Base-by-base conservation (phyloP, 2,888 invertebrate species). In the Proisotoma minuta region DNA sequence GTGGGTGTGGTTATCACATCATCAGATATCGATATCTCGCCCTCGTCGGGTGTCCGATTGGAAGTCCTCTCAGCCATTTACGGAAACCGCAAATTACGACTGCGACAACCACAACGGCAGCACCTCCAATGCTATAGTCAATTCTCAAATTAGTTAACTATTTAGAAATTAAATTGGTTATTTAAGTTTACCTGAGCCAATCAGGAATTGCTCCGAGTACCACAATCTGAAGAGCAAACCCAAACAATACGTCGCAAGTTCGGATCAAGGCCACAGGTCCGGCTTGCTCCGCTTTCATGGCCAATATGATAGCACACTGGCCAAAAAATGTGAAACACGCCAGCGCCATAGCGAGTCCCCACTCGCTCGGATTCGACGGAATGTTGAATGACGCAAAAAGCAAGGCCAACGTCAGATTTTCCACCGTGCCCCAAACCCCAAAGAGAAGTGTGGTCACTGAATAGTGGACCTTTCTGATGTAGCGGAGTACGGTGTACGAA, bases 351-450 rank as follows among this genome's bases (percentile, higher is more conserved):
- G 64, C 67, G 4, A 69, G 54, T 20, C 22, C 23, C 64, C 63
- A 65, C 34, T 71, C 67, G 2, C 57, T 43, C 40, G 29, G 3
- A 8, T 54, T 54, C 15, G 50, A n/a, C 1, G 71, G 71, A 3
- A 62, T 47, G 22, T 54, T 64, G 10, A 69, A 51, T 3, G 58
- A 59, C 27, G 65, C 61, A 27, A 68, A 58, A 12, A 60, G 47
- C 2, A 69, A 5, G 10, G 66, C 59, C 10, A 67, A 39, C 26
- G 63, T 22, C 2, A 66, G n/a, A 23, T 60, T 68, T 49, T 71
- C 68, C n/a, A 68, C 22, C 1, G 66, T 60, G 10, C 71, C 71
- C 66, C 68, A 71, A 1, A 66, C 34, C n/a, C 71, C 71, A 59
- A 68, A 69, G 26, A 63, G 47, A 12, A 71, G 53, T 20, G 66